Conservation (phyloP, 30 jellyfish, hydroid and myxozoan species). For the Clytia hemisphaerica region DNA sequence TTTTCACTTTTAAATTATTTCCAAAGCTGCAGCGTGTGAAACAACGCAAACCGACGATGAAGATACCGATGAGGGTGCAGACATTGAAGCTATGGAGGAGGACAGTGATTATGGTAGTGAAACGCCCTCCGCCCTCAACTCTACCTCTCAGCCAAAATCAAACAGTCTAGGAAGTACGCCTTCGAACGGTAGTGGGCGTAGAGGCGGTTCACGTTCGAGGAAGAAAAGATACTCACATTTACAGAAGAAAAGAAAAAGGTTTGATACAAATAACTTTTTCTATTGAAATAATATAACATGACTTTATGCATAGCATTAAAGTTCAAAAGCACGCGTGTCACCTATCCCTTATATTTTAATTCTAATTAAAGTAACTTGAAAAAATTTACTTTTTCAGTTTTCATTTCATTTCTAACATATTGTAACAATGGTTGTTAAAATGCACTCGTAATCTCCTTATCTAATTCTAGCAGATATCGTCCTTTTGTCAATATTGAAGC, state of each 20-base stretch:
- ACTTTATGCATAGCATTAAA: too few relatives aligned
- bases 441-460: too few relatives aligned
- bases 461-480: too few relatives aligned
- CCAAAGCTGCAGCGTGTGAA: background rate
- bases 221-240: slow-evolving; percentile 51
- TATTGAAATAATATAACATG: too few relatives aligned
- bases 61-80: slow-evolving; percentile 34
- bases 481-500: slow-evolving; percentile 45
- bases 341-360: too few relatives aligned
- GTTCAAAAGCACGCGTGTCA: too few relatives aligned
- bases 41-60: background rate
- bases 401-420: too few relatives aligned
- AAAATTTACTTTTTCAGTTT: too few relatives aligned
- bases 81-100: slow-evolving; percentile 60
- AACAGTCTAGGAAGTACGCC: slow-evolving; percentile 26
- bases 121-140: slow-evolving; percentile 23
- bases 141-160: slow-evolving; percentile 5
- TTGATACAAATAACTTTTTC: too few relatives aligned
- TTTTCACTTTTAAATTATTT: slow-evolving; percentile 20
- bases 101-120: slow-evolving; percentile 60
- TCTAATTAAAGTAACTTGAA: too few relatives aligned
- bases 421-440: too few relatives aligned
- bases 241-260: slow-evolving; percentile 49
- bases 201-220: slow-evolving; percentile 40
- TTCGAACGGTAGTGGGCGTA: background rate